These are phyloP conservation scores for Climacteris rufus DNA, from an alignment of 2,113 vertebrate genomes.

Conservation along the genomic window DNA sequence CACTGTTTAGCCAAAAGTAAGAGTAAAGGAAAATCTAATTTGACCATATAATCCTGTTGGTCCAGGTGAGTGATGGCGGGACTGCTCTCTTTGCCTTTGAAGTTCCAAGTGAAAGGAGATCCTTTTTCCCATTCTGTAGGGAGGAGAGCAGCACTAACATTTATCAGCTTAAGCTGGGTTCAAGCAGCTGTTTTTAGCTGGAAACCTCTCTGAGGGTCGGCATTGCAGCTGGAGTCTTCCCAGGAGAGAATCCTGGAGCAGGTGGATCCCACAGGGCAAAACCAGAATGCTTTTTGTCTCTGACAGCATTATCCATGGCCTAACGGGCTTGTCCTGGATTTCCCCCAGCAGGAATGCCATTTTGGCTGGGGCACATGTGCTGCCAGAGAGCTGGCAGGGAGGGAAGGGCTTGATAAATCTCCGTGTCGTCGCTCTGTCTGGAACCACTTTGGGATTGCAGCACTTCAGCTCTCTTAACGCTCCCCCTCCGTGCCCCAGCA, in stretches of 20 bases:
- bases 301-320: neutral
- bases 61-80: neutral
- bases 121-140: neutral
- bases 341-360: neutral
- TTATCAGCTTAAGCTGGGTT: neutral
- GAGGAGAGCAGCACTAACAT: neutral
- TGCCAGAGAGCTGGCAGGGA: neutral
- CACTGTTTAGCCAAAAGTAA: neutral
- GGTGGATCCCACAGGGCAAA: neutral
- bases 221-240: neutral
- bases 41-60: neutral
- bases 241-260: neutral
- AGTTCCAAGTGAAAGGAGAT: neutral
- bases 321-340: neutral
- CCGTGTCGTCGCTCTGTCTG: neutral
- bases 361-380: neutral
- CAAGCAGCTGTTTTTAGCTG: neutral
- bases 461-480: accelerated
- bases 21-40: neutral
- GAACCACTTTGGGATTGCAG: accelerated
- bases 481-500: neutral
- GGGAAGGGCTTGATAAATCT: neutral
- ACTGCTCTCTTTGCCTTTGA: neutral
- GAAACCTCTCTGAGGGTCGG: neutral
- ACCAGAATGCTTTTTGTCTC: neutral